A percentile compares a stretch with the other conserved stretches of the same genome.
phyloP scores from a whole-genome alignment of 2,888 invertebrate genomes.

The Eristalis arbustorum region DNA sequence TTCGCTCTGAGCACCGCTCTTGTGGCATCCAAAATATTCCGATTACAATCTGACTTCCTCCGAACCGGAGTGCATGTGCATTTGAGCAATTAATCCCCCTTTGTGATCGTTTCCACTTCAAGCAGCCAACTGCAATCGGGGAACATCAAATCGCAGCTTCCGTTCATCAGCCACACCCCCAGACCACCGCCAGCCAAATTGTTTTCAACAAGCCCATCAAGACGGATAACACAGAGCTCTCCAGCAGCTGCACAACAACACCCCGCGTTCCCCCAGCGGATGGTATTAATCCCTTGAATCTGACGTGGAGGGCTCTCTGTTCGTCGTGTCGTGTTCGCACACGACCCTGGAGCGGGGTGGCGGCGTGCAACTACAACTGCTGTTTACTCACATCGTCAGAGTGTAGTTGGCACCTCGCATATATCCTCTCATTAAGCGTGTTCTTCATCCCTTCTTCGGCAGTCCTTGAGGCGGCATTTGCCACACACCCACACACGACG shows the following conservation, averaged over 20 bases:
- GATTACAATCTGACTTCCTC: background rate
- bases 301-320: background rate
- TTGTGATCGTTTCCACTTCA: background rate
- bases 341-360: background rate
- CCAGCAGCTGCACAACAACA: background rate
- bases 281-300: background rate
- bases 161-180: background rate
- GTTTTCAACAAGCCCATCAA: background rate
- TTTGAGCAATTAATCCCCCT: background rate
- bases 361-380: background rate
- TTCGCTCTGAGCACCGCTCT: background rate
- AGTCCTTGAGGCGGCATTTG: background rate
- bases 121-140: background rate
- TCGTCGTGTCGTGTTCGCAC: background rate
- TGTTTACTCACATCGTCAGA: background rate
- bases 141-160: background rate
- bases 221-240: background rate
- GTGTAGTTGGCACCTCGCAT: background rate
- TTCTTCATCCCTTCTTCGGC: background rate
- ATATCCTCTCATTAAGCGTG: background rate
- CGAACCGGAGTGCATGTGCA: background rate
- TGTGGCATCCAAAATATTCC: background rate
- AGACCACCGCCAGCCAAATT: background rate
- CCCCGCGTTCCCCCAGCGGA: background rate
- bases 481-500: background rate